These are phyloP conservation scores for Sula dactylatra DNA, from an alignment of 2,113 vertebrate species.

Conservation along the genomic window DNA sequence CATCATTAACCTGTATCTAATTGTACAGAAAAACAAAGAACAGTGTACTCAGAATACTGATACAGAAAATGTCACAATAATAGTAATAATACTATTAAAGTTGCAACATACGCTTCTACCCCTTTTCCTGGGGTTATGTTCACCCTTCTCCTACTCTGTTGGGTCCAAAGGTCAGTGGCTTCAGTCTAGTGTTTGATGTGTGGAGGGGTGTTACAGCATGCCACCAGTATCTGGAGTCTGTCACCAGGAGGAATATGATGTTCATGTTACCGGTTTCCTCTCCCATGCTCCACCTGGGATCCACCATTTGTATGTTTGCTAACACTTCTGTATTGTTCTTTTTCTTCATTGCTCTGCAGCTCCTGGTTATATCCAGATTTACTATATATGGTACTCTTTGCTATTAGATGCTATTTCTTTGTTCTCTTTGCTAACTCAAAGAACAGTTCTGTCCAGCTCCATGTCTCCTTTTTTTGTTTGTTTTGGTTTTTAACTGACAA, in stretches of 20 bases:
- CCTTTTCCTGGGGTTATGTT: background rate
- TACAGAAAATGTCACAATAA: background rate
- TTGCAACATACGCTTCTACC: background rate
- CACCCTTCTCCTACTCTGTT: background rate
- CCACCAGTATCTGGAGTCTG: background rate
- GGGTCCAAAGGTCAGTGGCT: background rate
- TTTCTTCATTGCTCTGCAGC: background rate
- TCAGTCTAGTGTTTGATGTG: background rate
- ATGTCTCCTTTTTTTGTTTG: background rate
- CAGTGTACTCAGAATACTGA: background rate
- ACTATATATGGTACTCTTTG: background rate
- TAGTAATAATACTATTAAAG: background rate
- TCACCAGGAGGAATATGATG: background rate
- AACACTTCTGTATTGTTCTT: background rate
- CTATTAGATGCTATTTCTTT: background rate
- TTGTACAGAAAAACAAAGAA: background rate
- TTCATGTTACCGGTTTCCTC: background rate
- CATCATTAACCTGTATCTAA: background rate
- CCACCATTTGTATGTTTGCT: background rate
- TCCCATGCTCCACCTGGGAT: background rate
- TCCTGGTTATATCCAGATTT: background rate
- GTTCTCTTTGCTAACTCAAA: background rate
- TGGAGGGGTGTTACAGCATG: background rate
- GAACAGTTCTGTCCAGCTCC: background rate
- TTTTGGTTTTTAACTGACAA: background rate